A percentile compares a stretch with the other conserved stretches of the same genome.
These are phyloP conservation scores for Manacus vitellinus DNA, from an alignment of 2,113 vertebrate species.

Conservation along the genomic window DNA sequence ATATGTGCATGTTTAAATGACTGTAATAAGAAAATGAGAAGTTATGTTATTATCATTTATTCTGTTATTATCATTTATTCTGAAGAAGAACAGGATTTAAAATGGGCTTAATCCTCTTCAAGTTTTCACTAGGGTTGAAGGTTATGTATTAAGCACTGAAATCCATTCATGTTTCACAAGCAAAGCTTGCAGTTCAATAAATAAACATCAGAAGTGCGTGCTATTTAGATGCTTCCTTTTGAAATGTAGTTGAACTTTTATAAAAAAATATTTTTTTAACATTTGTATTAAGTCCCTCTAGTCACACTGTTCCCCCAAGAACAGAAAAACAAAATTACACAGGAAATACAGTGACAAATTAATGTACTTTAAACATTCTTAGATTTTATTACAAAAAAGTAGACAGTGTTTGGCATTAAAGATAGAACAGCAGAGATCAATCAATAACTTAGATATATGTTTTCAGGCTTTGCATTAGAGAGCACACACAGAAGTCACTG, in stretches of 20 bases:
- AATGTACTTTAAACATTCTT: not conserved
- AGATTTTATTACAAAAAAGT: not conserved
- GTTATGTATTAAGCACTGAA: not conserved
- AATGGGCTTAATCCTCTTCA: not conserved
- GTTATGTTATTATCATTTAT: not conserved
- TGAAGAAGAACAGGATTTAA: not conserved
- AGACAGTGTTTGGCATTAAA: not conserved
- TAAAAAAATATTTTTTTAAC: not conserved
- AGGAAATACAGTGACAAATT: not conserved
- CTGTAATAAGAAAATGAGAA: not conserved
- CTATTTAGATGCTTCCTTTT: not conserved
- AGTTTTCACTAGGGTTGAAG: not conserved
- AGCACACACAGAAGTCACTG: not conserved
- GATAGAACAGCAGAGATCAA: not conserved
- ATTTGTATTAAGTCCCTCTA: not conserved
- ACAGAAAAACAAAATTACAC: not conserved
- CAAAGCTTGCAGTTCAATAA: not conserved
- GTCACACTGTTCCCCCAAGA: not conserved
- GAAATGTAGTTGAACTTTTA: not conserved
- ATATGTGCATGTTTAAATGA: not conserved
- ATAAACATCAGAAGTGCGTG: not conserved
- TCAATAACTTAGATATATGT: not conserved
- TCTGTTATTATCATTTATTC: not conserved
- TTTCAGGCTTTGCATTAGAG: not conserved
- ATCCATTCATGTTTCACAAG: not conserved